Evolutionary conservation across 2,888 invertebrate genomes (phyloP).

Genomic region (Amphipoea lucens): DNA sequence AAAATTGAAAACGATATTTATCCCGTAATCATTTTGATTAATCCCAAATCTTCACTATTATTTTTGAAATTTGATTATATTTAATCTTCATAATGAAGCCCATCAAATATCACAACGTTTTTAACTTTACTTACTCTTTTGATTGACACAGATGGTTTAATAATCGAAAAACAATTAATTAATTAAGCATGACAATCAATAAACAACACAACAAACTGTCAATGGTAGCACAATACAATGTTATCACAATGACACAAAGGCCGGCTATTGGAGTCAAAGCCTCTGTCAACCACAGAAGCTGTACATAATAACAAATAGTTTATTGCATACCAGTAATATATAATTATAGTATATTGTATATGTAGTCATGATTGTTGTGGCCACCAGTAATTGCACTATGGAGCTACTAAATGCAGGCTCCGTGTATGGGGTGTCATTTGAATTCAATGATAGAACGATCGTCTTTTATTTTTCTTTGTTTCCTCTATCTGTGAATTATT

Average conservation of each 20-base stretch:
- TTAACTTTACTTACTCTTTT: too few relatives aligned
- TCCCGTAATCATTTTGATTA: too few relatives aligned
- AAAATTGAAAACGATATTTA: too few relatives aligned
- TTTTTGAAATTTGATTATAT: too few relatives aligned
- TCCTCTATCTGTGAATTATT: background rate
- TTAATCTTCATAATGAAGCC: too few relatives aligned
- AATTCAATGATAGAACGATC: background rate
- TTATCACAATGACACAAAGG: conserved; percentile 57
- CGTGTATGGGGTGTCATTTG: background rate
- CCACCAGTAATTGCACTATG: conserved; percentile 32
- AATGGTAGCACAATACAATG: conserved; percentile 18
- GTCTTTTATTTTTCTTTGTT: background rate
- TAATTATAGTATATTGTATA: background rate
- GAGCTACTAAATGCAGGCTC: background rate
- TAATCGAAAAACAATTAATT: background rate
- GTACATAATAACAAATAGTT: conserved; percentile 30
- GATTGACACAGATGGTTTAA: background rate
- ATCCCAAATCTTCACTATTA: too few relatives aligned
- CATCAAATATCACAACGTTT: too few relatives aligned
- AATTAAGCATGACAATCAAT: conserved; percentile 9
- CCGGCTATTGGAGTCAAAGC: conserved; percentile 55
- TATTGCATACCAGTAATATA: background rate
- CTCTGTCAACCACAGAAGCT: conserved; percentile 63
- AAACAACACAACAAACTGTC: conserved; percentile 18
- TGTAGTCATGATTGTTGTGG: conserved; percentile 32